Evolutionary conservation across 2,113 vertebrate genomes (phyloP).

Genomic region (Lethenteron camtschaticum): DNA sequence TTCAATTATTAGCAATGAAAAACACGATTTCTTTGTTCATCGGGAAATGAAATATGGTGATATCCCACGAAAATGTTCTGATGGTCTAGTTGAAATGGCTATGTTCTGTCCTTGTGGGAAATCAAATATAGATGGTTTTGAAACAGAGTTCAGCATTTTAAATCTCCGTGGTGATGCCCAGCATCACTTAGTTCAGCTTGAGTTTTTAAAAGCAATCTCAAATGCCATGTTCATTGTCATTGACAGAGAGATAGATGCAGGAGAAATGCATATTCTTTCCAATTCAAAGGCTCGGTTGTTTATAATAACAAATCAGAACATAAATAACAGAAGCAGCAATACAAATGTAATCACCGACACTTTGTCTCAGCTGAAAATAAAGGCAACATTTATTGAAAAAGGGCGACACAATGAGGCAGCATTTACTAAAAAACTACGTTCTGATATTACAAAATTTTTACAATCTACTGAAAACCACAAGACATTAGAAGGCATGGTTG

Average conservation of each 20-base stretch:
- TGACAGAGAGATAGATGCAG: neutral
- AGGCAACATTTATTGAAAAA: too few relatives aligned
- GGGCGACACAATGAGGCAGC: too few relatives aligned
- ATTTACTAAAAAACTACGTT: neutral
- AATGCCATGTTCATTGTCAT: neutral
- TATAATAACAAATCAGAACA: too few relatives aligned
- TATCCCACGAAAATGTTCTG: constrained; percentile 5
- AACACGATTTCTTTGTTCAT: constrained; percentile 6
- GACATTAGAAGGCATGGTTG: too few relatives aligned
- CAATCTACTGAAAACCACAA: too few relatives aligned
- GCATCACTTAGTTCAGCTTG: neutral
- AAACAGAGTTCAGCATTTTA: neutral
- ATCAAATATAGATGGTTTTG: neutral
- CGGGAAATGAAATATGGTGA: constrained; percentile 5
- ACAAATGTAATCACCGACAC: too few relatives aligned
- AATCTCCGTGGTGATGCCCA: neutral
- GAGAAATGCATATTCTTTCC: too few relatives aligned
- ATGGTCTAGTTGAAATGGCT: constrained; percentile 3
- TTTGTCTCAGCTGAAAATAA: too few relatives aligned
- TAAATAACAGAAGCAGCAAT: too few relatives aligned
- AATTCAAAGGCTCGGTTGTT: too few relatives aligned
- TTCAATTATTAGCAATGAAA: neutral
- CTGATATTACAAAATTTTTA: too few relatives aligned
- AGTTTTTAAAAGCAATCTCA: neutral
- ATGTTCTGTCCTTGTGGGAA: neutral